phyloP scores from a whole-genome alignment of 2,113 vertebrate species.

The Irena cyanogastra region DNA sequence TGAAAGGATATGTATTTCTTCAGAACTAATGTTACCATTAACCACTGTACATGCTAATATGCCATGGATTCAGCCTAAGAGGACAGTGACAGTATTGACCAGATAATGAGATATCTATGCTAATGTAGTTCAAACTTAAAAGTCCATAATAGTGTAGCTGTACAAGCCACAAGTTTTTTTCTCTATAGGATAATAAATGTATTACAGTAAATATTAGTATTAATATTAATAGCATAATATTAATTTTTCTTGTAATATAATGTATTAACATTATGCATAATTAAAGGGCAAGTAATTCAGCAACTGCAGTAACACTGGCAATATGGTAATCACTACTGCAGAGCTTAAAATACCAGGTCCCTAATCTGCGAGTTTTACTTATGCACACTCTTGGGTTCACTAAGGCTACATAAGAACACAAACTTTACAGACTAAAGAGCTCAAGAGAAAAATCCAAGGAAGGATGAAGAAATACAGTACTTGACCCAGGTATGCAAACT shows the following conservation, averaged over 20 bases:
- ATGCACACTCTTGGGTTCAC: not conserved
- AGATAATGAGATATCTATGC: not conserved
- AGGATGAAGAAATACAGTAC: not conserved
- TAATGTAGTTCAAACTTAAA: not conserved
- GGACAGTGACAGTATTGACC: not conserved
- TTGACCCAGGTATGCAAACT: not conserved
- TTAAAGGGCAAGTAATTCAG: not conserved
- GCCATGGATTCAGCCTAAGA: not conserved
- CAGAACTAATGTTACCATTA: not conserved
- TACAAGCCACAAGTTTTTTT: not conserved
- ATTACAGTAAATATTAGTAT: not conserved
- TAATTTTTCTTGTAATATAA: not conserved
- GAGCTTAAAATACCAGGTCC: not conserved
- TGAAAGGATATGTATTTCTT: not conserved
- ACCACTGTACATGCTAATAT: not conserved
- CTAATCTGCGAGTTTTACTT: not conserved
- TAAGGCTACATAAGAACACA: not conserved
- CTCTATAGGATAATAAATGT: not conserved
- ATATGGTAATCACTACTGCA: not conserved
- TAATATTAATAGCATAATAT: not conserved
- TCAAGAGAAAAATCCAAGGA: not conserved
- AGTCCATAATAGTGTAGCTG: rapidly evolving
- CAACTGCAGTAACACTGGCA: not conserved
- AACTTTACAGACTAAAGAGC: not conserved
- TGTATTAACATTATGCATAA: not conserved